Evolutionary conservation across 2,113 vertebrate genomes (phyloP).

Genomic region (Megaleporinus macrocephalus): DNA sequence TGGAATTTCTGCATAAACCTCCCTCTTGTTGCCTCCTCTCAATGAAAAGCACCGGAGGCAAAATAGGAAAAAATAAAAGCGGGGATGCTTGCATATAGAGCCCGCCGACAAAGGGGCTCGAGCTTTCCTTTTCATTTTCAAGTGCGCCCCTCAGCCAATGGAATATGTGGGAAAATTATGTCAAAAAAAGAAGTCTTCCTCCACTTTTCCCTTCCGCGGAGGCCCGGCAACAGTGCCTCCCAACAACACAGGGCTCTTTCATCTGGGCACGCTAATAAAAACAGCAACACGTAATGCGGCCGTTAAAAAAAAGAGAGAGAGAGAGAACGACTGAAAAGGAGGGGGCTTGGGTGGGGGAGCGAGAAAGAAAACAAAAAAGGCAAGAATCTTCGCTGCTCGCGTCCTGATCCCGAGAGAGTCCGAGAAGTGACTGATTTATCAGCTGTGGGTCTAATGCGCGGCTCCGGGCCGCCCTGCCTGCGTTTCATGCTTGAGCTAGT

Average conservation of each 20-base stretch:
- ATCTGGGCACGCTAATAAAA: conserved; percentile 78
- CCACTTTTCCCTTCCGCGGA: conserved; percentile 65
- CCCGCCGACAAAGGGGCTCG: conserved; percentile 60
- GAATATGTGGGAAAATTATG: conserved; percentile 83
- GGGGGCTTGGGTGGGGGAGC: conserved; percentile 53
- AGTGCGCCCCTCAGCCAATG: conserved; percentile 75
- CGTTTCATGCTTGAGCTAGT: conserved; percentile 77
- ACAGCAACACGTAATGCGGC: conserved; percentile 80
- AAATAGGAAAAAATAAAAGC: conserved; percentile 66
- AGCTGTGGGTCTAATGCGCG: conserved; percentile 63
- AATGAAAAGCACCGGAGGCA: conserved; percentile 61
- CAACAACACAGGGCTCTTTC: conserved; percentile 72
- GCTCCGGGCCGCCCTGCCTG: conserved; percentile 55
- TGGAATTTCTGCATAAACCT: conserved; percentile 57
- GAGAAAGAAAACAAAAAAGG: conserved; percentile 54
- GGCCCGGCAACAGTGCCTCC: conserved; percentile 58
- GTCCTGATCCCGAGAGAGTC: conserved; percentile 61
- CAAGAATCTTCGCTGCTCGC: conserved; percentile 64
- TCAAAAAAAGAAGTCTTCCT: conserved; percentile 76
- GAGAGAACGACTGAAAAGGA: conserved; percentile 69
- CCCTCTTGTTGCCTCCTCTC: conserved; percentile 55
- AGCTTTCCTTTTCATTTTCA: conserved; percentile 74
- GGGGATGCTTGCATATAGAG: conserved; percentile 70
- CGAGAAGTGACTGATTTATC: conserved; percentile 72
- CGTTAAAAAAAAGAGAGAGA: conserved; percentile 74